phyloP scores from a whole-genome alignment of 2,113 vertebrate species.

The Panthera uncia region DNA sequence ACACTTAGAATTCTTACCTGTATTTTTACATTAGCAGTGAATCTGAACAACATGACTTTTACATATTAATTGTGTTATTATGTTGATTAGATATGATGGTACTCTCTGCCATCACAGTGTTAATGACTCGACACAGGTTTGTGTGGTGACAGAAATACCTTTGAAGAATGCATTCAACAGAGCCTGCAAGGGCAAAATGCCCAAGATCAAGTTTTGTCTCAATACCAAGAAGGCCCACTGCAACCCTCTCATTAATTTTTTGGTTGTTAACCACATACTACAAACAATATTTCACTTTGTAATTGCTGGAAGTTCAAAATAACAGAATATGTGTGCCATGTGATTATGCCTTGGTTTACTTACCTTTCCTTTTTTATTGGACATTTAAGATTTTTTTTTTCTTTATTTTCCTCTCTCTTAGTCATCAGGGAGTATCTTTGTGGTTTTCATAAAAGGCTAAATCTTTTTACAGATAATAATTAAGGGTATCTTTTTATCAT shows the following conservation, averaged over 20 bases:
- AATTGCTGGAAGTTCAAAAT: slow-evolving; percentile 13
- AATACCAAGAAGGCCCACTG: background rate
- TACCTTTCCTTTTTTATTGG: slow-evolving; percentile 4
- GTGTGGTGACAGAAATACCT: background rate
- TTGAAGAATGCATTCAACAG: background rate
- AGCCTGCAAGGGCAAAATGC: background rate
- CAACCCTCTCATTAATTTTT: slow-evolving; percentile 1
- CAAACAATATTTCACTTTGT: background rate
- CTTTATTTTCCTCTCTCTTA: background rate
- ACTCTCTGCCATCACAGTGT: background rate
- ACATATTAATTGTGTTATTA: background rate
- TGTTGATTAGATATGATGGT: background rate
- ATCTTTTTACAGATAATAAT: slow-evolving; percentile 39
- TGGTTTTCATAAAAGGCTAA: background rate
- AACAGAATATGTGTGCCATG: background rate
- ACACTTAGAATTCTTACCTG: background rate
- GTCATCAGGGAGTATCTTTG: background rate
- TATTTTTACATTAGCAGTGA: slow-evolving; percentile 10
- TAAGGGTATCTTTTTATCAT: slow-evolving; percentile 16
- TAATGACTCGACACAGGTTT: background rate
- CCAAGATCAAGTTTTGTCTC: background rate
- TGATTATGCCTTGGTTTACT: background rate
- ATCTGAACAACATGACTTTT: background rate
- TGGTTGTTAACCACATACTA: background rate
- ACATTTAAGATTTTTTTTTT: background rate